phyloP scores from a whole-genome alignment of 2,888 invertebrate species.

The Gisinianus flammeolus region DNA sequence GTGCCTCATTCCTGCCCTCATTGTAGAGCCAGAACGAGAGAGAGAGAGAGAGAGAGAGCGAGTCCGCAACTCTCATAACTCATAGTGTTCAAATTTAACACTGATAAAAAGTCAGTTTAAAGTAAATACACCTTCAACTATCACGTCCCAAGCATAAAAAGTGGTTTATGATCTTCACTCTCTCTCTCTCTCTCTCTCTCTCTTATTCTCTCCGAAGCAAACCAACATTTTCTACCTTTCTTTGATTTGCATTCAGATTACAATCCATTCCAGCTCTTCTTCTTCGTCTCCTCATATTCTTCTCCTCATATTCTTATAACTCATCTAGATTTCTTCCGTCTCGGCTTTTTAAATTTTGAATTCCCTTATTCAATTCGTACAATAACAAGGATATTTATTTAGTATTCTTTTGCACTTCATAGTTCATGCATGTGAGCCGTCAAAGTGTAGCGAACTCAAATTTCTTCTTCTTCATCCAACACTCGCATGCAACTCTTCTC shows the following conservation, averaged over 20 bases:
- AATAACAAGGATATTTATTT: neutral
- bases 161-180: slow-evolving; percentile 39
- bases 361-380: neutral
- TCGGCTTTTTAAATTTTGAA: neutral
- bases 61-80: slow-evolving; percentile 39
- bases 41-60: neutral
- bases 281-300: neutral
- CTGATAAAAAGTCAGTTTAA: slow-evolving; percentile 47
- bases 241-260: slow-evolving; percentile 43
- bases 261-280: neutral
- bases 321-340: neutral
- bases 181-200: slow-evolving; percentile 14
- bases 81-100: slow-evolving; percentile 38
- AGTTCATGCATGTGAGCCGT: neutral
- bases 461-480: neutral
- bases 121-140: slow-evolving; percentile 41
- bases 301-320: neutral
- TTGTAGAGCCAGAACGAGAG: no score
- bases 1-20: slow-evolving; percentile 8
- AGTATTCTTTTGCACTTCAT: neutral
- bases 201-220: neutral
- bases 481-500: neutral
- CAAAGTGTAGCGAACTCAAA: neutral
- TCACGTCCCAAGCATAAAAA: slow-evolving; percentile 40
- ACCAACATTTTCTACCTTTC: neutral